Conservation (phyloP, 2,888 invertebrate genomes). For the Kuschelorhynchus macadamiae region DNA sequence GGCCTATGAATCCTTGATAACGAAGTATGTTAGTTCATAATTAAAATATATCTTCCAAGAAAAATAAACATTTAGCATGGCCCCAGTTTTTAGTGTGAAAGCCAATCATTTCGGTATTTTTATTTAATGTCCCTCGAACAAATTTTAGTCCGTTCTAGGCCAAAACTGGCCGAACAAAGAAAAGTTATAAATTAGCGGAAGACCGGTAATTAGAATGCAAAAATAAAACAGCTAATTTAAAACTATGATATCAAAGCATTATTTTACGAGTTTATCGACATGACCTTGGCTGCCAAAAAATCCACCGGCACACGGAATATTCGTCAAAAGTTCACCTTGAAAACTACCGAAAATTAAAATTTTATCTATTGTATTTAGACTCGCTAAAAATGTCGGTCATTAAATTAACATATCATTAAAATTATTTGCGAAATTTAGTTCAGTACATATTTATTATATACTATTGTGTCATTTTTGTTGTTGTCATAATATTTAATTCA, state of each 20-base stretch:
- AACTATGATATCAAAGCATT: constrained; percentile 27
- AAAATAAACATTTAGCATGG: too few relatives aligned
- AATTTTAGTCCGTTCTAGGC: too few relatives aligned
- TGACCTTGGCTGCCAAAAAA: constrained; percentile 44
- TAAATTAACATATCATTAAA: constrained; percentile 18
- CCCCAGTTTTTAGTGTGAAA: too few relatives aligned
- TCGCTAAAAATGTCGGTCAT: constrained; percentile 19
- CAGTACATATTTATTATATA: too few relatives aligned
- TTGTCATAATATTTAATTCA: too few relatives aligned
- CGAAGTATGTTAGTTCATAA: too few relatives aligned
- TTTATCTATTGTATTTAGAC: constrained; percentile 37
- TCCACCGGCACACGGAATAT: constrained; percentile 25
- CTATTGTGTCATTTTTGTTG: too few relatives aligned
- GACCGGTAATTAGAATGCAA: constrained; percentile 33
- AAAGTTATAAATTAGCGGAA: constrained; percentile 26
- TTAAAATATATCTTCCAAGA: too few relatives aligned
- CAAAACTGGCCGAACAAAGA: too few relatives aligned
- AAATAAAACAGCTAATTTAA: constrained; percentile 33
- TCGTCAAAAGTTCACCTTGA: constrained; percentile 39
- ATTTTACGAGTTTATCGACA: constrained; percentile 41
- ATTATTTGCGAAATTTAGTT: constrained; percentile 1
- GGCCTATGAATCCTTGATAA: too few relatives aligned
- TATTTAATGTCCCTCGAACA: too few relatives aligned
- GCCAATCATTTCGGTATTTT: too few relatives aligned
- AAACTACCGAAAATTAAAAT: constrained; percentile 45